Evolutionary conservation across 2,113 vertebrate species (phyloP).

Genomic region (Pogona vitticeps): DNA sequence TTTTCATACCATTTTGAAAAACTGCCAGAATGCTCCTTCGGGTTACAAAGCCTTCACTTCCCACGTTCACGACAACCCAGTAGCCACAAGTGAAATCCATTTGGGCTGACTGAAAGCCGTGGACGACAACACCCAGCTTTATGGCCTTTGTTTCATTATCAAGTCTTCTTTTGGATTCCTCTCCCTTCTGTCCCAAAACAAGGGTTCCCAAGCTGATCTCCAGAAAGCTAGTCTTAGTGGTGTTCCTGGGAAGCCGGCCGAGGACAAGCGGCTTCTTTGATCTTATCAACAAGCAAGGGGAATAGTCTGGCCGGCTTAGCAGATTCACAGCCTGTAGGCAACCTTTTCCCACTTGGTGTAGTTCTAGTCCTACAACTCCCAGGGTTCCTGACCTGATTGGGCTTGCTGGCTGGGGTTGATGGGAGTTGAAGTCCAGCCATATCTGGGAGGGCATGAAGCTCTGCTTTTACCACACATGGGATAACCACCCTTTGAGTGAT

Average conservation of each 20-base stretch:
- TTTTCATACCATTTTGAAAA: background rate
- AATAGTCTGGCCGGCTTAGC: background rate
- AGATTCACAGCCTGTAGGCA: background rate
- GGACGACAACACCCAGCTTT: background rate
- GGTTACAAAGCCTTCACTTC: background rate
- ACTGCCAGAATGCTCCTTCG: background rate
- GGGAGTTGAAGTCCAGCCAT: background rate
- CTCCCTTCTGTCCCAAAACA: background rate
- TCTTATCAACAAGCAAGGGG: background rate
- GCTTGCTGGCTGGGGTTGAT: background rate
- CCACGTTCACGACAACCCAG: background rate
- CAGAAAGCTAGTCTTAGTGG: background rate
- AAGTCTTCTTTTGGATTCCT: background rate
- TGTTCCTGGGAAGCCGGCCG: background rate
- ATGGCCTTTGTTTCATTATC: background rate
- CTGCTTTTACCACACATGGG: background rate
- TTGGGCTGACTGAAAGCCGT: background rate
- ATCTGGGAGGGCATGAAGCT: background rate
- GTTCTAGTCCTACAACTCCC: background rate
- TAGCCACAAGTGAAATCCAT: background rate
- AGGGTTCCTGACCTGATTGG: background rate
- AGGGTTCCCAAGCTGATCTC: background rate
- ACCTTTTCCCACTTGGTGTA: background rate
- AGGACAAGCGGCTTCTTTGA: background rate
- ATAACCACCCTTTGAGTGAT: background rate